phyloP scores from a whole-genome alignment of 2,888 invertebrate species.

The Seira musarum region DNA sequence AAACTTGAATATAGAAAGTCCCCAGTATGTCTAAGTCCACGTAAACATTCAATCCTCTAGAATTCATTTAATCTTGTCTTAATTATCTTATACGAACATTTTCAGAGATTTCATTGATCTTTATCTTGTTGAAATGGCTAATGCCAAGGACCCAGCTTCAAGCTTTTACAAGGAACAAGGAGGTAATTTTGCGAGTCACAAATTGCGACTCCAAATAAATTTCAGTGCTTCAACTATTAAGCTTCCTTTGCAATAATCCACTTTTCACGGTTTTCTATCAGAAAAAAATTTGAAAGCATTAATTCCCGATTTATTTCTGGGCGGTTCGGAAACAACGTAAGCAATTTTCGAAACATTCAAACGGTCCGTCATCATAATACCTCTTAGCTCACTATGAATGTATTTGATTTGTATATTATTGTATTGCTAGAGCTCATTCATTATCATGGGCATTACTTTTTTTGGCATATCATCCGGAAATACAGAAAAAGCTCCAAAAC shows the following conservation, averaged over 20 bases:
- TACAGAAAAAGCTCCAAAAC: conserved; percentile 50
- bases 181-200: conserved; percentile 48
- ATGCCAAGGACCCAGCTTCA: conserved; percentile 51
- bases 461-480: conserved; percentile 35
- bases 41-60: too few species aligned
- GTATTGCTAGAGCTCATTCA: too few species aligned
- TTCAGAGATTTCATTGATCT: conserved; percentile 61
- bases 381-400: too few species aligned
- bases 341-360: too few species aligned
- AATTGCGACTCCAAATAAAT: too few species aligned
- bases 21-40: conserved; percentile 19
- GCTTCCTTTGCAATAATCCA: too few species aligned
- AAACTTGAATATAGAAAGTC: conserved; percentile 17
- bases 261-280: too few species aligned
- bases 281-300: conserved; percentile 46
- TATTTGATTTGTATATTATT: too few species aligned
- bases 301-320: conserved; percentile 53
- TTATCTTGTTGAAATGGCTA: conserved; percentile 57
- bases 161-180: conserved; percentile 61
- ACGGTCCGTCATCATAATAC: too few species aligned
- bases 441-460: conserved; percentile 53
- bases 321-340: conserved; percentile 59
- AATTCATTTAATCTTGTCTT: too few species aligned
- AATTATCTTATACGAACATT: too few species aligned
- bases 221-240: too few species aligned